A percentile compares a stretch with the other conserved stretches of the same genome.
These are phyloP conservation scores for Hyperoplus lanceolatus DNA, from an alignment of 2,797 vertebrate species.

Conservation along the genomic window DNA sequence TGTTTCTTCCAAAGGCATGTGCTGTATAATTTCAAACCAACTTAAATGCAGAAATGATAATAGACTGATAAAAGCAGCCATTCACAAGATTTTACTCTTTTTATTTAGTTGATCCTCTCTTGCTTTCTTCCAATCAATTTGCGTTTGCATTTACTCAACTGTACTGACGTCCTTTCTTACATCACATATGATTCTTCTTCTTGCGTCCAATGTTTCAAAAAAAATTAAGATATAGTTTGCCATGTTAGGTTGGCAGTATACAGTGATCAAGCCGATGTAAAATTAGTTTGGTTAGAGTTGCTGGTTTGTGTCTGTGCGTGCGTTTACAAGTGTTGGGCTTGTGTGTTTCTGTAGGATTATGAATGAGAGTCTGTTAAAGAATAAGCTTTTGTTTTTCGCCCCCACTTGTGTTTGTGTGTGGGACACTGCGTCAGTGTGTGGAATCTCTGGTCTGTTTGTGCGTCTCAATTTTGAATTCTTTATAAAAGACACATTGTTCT, in stretches of 20 bases:
- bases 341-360: conserved; percentile 39
- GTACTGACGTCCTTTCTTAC: background rate
- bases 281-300: conserved; percentile 40
- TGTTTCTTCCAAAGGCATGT: background rate
- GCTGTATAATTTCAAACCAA: background rate
- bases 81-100: background rate
- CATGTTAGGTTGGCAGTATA: conserved; percentile 12
- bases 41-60: conserved; percentile 4
- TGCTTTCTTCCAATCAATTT: conserved; percentile 17
- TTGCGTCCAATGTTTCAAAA: background rate
- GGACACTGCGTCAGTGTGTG: conserved; percentile 23
- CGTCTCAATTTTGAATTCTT: conserved; percentile 14
- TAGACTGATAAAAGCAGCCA: conserved; percentile 11
- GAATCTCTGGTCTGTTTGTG: conserved; percentile 29
- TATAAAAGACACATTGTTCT: conserved; percentile 47
- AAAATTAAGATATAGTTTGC: conserved; percentile 34
- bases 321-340: conserved; percentile 23
- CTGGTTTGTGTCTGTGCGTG: conserved; percentile 27
- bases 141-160: background rate
- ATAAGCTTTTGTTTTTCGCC: conserved; percentile 34
- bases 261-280: conserved; percentile 25
- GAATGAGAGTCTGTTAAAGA: conserved; percentile 45
- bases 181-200: background rate
- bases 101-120: background rate
- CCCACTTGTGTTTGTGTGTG: conserved; percentile 26